Conservation (phyloP, 2,888 invertebrate species). For the Strigamia transsilvanica region DNA sequence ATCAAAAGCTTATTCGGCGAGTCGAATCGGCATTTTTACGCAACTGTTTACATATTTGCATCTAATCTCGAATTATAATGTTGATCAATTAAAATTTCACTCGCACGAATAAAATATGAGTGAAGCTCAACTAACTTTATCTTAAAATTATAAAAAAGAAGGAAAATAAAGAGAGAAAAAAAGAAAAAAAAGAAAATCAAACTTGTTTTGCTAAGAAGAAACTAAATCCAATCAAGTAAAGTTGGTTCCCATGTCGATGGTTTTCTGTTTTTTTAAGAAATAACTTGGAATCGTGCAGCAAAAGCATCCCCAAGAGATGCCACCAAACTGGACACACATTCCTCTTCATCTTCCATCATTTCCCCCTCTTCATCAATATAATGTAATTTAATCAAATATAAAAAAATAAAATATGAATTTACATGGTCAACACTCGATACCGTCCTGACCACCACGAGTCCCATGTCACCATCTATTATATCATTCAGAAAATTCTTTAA, state of each 20-base stretch:
- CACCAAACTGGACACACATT: background rate
- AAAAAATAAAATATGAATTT: too few relatives aligned
- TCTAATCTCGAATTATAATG: too few relatives aligned
- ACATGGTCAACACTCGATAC: too few relatives aligned
- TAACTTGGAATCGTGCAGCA: too few relatives aligned
- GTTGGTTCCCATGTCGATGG: background rate
- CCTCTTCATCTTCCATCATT: background rate
- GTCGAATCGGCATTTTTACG: background rate
- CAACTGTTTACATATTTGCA: background rate
- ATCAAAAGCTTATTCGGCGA: background rate
- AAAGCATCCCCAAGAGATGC: too few relatives aligned
- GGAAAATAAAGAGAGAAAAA: background rate
- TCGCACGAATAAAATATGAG: background rate
- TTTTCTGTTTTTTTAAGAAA: background rate
- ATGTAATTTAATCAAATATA: background rate
- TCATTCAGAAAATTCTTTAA: too few relatives aligned
- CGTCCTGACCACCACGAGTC: too few relatives aligned
- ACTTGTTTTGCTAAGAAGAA: slow-evolving; percentile 8
- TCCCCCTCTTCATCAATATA: background rate
- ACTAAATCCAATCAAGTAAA: background rate
- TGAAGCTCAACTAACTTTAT: too few relatives aligned
- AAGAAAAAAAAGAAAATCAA: background rate
- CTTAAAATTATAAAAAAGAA: background rate
- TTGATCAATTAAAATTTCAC: too few relatives aligned
- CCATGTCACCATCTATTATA: too few relatives aligned